A percentile compares a stretch with the other conserved stretches of the same genome.
Conservation (phyloP, 2,888 invertebrate species). For the Mamestra brassicae region DNA sequence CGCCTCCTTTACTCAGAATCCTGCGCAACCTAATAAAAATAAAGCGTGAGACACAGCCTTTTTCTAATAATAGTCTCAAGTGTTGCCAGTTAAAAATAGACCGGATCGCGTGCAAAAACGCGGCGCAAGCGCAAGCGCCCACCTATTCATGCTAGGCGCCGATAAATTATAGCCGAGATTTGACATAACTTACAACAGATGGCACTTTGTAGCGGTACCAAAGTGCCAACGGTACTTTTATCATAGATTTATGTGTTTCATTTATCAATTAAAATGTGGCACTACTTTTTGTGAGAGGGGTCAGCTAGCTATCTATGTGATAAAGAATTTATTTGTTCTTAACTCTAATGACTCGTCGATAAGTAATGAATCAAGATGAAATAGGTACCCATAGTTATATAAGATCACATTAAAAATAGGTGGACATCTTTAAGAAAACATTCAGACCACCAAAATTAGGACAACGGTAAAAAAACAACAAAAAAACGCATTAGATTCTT, state of each 20-base stretch:
- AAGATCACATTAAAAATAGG: too few species aligned
- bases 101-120: conserved; percentile 64
- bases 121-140: conserved; percentile 37
- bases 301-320: background rate
- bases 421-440: too few species aligned
- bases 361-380: background rate
- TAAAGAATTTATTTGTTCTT: conserved; percentile 24
- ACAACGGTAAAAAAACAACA: too few species aligned
- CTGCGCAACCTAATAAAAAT: conserved; percentile 36
- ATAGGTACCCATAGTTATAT: background rate
- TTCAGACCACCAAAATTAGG: too few species aligned
- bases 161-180: conserved; percentile 57
- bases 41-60: conserved; percentile 40
- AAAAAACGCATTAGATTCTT: too few species aligned
- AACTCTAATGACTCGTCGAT: background rate
- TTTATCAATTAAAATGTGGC: conserved; percentile 43
- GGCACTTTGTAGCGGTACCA: conserved; percentile 54
- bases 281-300: conserved; percentile 33
- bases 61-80: conserved; percentile 61
- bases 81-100: conserved; percentile 62
- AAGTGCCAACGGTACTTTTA: conserved; percentile 59
- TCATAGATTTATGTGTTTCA: conserved; percentile 51
- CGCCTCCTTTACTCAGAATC: conserved; percentile 25
- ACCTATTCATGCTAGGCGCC: conserved; percentile 53
- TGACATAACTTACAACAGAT: conserved; percentile 57